Conservation (phyloP, 23 tunicate genomes). For the Trididemnum nubilum region DNA sequence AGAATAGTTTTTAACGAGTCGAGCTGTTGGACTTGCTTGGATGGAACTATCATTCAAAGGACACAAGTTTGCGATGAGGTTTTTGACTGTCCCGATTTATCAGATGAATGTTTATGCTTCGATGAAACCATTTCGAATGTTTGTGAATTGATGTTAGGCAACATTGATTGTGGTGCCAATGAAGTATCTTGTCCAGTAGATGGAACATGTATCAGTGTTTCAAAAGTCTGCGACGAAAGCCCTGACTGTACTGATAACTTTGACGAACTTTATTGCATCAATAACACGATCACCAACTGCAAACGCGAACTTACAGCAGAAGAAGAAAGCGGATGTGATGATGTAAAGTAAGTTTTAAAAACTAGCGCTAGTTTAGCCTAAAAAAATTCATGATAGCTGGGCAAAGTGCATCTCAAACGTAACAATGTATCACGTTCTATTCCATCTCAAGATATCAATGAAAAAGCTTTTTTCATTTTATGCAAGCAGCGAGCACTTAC, state of each 20-base stretch:
- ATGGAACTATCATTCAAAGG: constrained; percentile 52
- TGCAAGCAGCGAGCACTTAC: too few relatives aligned
- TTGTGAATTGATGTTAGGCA: background rate
- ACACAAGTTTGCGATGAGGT: constrained; percentile 58
- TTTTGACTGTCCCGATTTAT: constrained; percentile 54
- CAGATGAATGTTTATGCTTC: constrained; percentile 61
- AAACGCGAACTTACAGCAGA: too few relatives aligned
- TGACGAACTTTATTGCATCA: too few relatives aligned
- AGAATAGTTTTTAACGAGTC: constrained; percentile 11
- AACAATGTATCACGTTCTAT: too few relatives aligned
- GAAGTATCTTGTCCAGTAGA: background rate
- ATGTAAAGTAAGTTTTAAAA: too few relatives aligned
- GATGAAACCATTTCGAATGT: background rate
- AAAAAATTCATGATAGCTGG: too few relatives aligned
- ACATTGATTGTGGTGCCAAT: background rate
- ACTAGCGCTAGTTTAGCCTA: too few relatives aligned
- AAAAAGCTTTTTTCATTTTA: too few relatives aligned
- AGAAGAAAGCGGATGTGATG: too few relatives aligned
- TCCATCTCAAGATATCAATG: too few relatives aligned
- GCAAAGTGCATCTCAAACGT: too few relatives aligned
- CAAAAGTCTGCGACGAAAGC: background rate
- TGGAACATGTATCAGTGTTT: background rate
- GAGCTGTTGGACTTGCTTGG: constrained; percentile 58
- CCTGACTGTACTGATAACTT: background rate
- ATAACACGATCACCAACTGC: too few relatives aligned